Base-by-base conservation (phyloP, 2,113 vertebrate genomes). In the Labrus mixtus region DNA sequence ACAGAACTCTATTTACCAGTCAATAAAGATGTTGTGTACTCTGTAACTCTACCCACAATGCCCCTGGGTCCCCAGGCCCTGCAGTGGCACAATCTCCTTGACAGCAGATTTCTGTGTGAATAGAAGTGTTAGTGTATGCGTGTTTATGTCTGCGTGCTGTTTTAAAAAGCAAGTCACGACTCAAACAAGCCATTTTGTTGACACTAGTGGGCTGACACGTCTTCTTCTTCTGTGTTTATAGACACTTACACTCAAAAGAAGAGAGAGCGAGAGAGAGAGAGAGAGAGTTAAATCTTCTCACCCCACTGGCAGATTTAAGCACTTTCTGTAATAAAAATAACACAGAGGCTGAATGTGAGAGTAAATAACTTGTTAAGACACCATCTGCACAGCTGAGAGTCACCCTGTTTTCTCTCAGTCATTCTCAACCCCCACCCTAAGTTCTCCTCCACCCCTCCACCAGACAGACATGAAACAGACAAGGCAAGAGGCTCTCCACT, bases 401-500 rank as follows among this genome's bases (percentile, higher is more conserved):
- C 65, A 59, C 73, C 81, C 66, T 79, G 65, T 87, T 83, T 78
- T 76, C 82, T 83, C 77, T 70, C 81, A 39, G 57, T 79, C 62
- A 3, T 50, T 43, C 10, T 23, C 51, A 54, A 51, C 36, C 64
- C 63, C 54, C 76, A 68, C 46, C 68, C 68, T n/a, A 55, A 39
- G 66, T 65, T 55, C 64, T 62, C 54, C 56, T 22, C 75, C 60
- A 53, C 23, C 67, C 43, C 41, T 37, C 54, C 69, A 61, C 69
- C n/a, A 77, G 73, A 33, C 79, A 86, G 72, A 84, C 82, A 86
- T 80, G 81, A 86, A 78, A 68, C 63, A 89, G 83, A 87, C 61
- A 59, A 72, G 76, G 67, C 81, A 76, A 76, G 83, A 78, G 86
- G 88, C 90, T 95, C 94, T 93, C 94, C 95, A 91, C 89, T 91